Base-by-base conservation (phyloP, 2,888 invertebrate genomes). In the Epinotia nisella region DNA sequence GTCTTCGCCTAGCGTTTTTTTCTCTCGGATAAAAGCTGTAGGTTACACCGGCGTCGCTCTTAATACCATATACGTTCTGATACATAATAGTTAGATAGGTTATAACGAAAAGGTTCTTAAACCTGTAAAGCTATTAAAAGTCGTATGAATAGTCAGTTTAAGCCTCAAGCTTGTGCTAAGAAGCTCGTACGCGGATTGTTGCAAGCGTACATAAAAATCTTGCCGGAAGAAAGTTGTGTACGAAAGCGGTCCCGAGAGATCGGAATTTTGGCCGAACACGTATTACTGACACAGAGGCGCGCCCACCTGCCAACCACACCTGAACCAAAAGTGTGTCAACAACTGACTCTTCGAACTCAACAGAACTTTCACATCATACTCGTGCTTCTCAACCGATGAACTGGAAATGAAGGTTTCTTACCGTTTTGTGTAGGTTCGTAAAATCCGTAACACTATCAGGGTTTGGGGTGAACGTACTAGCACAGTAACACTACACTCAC, bases 361-460 rank as follows among this genome's bases (percentile, higher is more conserved):
- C 9, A 86, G 85, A 89, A 93, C 93, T 93, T 93, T 93, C 93
- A 93, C 93, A 92, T 93, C 87, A 91, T 89, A 5, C 49, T 49
- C n/a, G n/a, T 7, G 49, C 49, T 49, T n/a, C 49, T 49, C 7
- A 49, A n/a, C n/a, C n/a, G 5, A 4, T 49, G 49, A n/a, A n/a
- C n/a, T 82, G 83, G 82, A 83, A 39, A 17, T 35, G 21, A 15
- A 11, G n/a, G 13, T 21, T 51, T 59, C 73, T 83, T 85, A 92
- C 92, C 92, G 92, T 89, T 85, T 56, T 87, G 80, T 82, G 88
- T 89, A 87, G 89, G 90, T 87, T 87, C 86, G 82, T 78, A 90
- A 91, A 92, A 92, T 92, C 92, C 89, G 91, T 91, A 90, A 88
- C 92, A 92, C 92, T 91, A 91, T 91, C 88, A 92, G 87, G 90